Conservation (phyloP, 2,797 vertebrate genomes). For the Bryconaethiops microstoma region DNA sequence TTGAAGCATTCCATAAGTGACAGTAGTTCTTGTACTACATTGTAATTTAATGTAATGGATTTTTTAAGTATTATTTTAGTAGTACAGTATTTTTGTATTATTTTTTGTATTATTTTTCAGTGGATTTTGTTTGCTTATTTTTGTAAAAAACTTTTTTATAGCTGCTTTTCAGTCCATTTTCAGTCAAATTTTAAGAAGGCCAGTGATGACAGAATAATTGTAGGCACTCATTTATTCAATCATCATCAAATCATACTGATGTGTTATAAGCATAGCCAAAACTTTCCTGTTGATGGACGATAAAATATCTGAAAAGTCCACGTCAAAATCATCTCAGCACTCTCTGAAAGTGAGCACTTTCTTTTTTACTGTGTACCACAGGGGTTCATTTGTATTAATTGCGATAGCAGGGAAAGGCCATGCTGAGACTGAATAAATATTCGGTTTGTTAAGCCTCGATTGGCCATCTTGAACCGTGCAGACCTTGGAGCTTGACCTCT, state of each 20-base stretch:
- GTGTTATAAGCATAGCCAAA: not conserved
- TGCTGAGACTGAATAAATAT: slow-evolving; percentile 45
- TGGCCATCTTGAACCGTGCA: slow-evolving; percentile 12
- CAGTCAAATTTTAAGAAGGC: not conserved
- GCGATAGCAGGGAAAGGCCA: slow-evolving; percentile 38
- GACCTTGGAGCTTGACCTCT: slow-evolving; percentile 27
- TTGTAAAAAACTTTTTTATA: not conserved
- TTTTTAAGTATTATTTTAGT: no score
- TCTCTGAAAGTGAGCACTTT: not conserved
- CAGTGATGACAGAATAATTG: not conserved
- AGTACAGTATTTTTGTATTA: no score
- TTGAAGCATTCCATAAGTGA: not conserved
- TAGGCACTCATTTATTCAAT: not conserved
- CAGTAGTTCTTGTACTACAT: not conserved
- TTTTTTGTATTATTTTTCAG: not conserved
- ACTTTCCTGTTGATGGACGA: not conserved
- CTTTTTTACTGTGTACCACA: slow-evolving; percentile 19
- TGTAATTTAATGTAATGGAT: no score
- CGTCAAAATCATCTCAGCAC: not conserved
- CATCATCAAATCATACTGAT: not conserved
- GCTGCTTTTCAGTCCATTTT: not conserved
- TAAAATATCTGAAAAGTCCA: not conserved
- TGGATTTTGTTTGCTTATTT: not conserved
- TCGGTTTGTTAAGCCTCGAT: slow-evolving; percentile 38
- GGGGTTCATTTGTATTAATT: slow-evolving; percentile 48